A percentile compares a stretch with the other conserved stretches of the same genome.
Evolutionary conservation across 2,888 invertebrate species (phyloP).

Genomic region (Spodoptera exigua): DNA sequence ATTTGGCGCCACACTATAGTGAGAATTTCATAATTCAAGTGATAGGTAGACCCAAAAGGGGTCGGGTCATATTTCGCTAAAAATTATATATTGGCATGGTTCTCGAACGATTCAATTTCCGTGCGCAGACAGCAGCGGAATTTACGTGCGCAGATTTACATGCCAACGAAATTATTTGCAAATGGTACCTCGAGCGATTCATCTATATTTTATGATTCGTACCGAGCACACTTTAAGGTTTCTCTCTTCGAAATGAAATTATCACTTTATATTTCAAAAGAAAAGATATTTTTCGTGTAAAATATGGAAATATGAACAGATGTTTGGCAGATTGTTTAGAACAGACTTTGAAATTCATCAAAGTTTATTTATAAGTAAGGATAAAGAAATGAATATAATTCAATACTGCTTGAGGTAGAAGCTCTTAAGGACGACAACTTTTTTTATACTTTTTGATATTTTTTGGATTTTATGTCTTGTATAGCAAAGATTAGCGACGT

Average conservation of each 20-base stretch:
- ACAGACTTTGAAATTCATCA: conserved; percentile 46
- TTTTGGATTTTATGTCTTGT: too few species aligned
- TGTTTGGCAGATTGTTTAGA: conserved; percentile 53
- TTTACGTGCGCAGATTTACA: conserved; percentile 88
- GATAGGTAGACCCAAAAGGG: conserved; percentile 53
- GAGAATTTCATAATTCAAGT: conserved; percentile 53
- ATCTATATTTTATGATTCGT: conserved; percentile 81
- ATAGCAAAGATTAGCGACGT: too few species aligned
- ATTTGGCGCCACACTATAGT: conserved; percentile 25
- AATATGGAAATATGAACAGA: conserved; percentile 60
- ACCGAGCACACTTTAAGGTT: conserved; percentile 68
- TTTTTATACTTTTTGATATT: too few species aligned
- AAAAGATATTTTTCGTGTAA: conserved; percentile 55
- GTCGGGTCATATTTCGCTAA: conserved; percentile 73
- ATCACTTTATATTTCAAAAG: conserved; percentile 62
- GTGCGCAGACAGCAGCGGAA: conserved; percentile 85
- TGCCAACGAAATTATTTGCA: conserved; percentile 86
- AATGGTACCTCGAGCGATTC: conserved; percentile 80
- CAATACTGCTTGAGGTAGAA: neutral
- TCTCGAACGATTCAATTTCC: conserved; percentile 88
- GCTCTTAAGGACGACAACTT: too few species aligned
- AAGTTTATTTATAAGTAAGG: conserved; percentile 40
- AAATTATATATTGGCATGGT: conserved; percentile 84
- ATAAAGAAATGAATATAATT: conserved; percentile 30
- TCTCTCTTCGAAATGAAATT: conserved; percentile 63